These are phyloP conservation scores for Clepsis dumicolana DNA, from an alignment of 2,888 invertebrate genomes.

Conservation along the genomic window DNA sequence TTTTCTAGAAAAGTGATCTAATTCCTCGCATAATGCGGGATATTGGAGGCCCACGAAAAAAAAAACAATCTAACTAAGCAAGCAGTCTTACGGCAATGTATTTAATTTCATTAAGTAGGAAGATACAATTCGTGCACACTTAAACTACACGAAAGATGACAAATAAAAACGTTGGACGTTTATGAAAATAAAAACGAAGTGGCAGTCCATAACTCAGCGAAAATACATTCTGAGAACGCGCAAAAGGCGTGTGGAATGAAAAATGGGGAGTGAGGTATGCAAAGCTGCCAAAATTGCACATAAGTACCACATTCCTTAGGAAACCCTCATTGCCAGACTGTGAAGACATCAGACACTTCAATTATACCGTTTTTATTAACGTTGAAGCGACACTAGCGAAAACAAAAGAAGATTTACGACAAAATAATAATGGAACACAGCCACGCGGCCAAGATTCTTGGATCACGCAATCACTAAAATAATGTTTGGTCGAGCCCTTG, in stretches of 20 bases:
- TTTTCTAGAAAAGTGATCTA: background rate
- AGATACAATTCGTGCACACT: background rate
- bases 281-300: background rate
- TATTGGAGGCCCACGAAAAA: no score
- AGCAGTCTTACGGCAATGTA: no score
- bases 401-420: conserved; percentile 23
- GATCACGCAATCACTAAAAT: conserved; percentile 31
- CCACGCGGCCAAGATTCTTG: conserved; percentile 8
- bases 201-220: background rate
- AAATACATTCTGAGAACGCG: background rate
- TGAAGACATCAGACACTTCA: background rate
- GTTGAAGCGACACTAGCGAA: conserved; percentile 6
- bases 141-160: background rate
- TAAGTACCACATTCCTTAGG: background rate
- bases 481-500: conserved; percentile 51
- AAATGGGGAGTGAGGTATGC: background rate
- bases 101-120: background rate
- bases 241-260: background rate
- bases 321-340: background rate
- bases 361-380: conserved; percentile 20
- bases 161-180: no score
- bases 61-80: no score
- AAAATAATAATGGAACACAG: conserved; percentile 12
- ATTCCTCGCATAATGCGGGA: no score
- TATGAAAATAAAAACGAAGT: background rate